These are phyloP conservation scores for Flexamia atlantica DNA, from an alignment of 2,888 invertebrate species.

Conservation along the genomic window DNA sequence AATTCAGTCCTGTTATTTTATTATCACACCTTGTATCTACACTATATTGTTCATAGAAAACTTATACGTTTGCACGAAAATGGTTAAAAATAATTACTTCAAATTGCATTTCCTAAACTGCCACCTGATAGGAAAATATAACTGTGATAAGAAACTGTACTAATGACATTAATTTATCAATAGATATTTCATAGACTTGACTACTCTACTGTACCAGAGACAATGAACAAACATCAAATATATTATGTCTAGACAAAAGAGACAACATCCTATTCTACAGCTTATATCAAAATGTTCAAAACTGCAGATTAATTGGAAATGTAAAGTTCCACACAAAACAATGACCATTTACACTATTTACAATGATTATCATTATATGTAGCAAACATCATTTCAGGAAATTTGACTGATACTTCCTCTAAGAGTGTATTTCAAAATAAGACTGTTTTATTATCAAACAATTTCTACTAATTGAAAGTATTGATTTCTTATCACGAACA, in stretches of 20 bases:
- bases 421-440: no score
- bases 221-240: constrained; percentile 40
- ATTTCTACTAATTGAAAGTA: no score
- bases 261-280: constrained; percentile 19
- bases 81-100: not conserved
- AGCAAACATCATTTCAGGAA: no score
- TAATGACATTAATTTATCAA: constrained; percentile 12
- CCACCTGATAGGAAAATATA: constrained; percentile 41
- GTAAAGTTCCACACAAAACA: constrained; percentile 29
- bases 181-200: not conserved
- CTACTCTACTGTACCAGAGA: constrained; percentile 35
- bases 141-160: constrained; percentile 17
- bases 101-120: not conserved
- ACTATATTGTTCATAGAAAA: no score
- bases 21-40: no score
- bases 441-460: no score
- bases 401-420: no score
- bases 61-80: no score
- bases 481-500: no score
- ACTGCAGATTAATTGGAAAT: not conserved
- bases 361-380: not conserved
- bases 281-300: constrained; percentile 1
- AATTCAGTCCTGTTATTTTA: no score
- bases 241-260: constrained; percentile 28
- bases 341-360: constrained; percentile 45